Percentiles rank a stretch among this genome's conserved stretches.
Conservation (phyloP, 2,888 invertebrate genomes). For the Dioctria linearis region DNA sequence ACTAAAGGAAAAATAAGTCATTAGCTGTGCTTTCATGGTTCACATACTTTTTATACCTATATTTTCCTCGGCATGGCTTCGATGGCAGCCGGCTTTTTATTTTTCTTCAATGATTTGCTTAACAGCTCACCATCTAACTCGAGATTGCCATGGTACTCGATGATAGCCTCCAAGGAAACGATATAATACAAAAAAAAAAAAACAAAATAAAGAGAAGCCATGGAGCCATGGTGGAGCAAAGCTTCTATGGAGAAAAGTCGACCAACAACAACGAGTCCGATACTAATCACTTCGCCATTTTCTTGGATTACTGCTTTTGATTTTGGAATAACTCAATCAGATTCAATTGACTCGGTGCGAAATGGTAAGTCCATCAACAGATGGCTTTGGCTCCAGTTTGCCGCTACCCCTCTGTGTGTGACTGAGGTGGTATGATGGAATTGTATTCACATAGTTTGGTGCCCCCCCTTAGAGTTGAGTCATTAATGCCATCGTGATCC, state of each 20-base stretch:
- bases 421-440: too few species aligned
- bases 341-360: constrained; percentile 30
- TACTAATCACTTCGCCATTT: constrained; percentile 48
- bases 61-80: constrained; percentile 44
- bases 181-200: constrained; percentile 7
- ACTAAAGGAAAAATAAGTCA: constrained; percentile 42
- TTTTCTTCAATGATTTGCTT: constrained; percentile 29
- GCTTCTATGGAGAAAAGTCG: background rate
- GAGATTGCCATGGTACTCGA: constrained; percentile 45
- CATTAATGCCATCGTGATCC: constrained; percentile 46
- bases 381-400: constrained; percentile 35
- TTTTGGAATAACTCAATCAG: constrained; percentile 46
- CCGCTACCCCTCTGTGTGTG: background rate
- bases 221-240: background rate
- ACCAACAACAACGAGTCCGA: constrained; percentile 22
- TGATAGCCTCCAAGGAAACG: constrained; percentile 52
- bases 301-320: constrained; percentile 40
- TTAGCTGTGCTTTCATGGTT: constrained; percentile 43
- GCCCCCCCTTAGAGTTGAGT: constrained; percentile 13
- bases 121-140: constrained; percentile 33
- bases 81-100: constrained; percentile 29
- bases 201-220: constrained; percentile 7
- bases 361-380: constrained; percentile 29
- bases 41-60: background rate
- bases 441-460: background rate